Conservation (phyloP, 2,113 vertebrate species). For the Tragelaphus buxtoni region DNA sequence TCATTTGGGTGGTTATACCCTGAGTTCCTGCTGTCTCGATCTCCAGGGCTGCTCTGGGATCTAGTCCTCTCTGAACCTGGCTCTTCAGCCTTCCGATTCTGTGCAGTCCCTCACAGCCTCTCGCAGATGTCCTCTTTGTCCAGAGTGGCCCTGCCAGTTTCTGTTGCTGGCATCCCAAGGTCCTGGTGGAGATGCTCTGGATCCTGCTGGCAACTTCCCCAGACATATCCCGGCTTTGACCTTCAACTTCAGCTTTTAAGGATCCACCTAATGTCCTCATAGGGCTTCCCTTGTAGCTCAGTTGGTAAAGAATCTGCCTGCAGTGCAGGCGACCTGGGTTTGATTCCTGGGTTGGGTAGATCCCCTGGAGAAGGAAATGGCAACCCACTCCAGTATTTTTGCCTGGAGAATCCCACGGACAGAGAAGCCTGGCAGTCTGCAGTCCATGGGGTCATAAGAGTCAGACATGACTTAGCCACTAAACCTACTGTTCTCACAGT, state of each 20-base stretch:
- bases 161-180: neutral
- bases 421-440: too few relatives aligned
- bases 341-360: too few relatives aligned
- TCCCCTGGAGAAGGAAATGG: too few relatives aligned
- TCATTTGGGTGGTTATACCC: too few relatives aligned
- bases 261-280: neutral
- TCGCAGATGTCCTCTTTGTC: neutral
- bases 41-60: neutral
- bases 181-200: neutral
- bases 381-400: too few relatives aligned
- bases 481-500: neutral
- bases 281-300: too few relatives aligned
- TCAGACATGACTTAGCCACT: too few relatives aligned
- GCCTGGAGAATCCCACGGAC: too few relatives aligned
- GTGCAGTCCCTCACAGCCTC: rapidly evolving
- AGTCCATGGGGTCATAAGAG: too few relatives aligned
- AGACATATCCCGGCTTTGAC: neutral
- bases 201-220: neutral
- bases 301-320: too few relatives aligned
- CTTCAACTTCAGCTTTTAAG: neutral
- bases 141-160: neutral
- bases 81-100: neutral
- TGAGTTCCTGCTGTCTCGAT: neutral
- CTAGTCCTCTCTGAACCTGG: neutral
- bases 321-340: too few relatives aligned